phyloP scores from a whole-genome alignment of 2,113 vertebrate species.

The Polypterus bichir region DNA sequence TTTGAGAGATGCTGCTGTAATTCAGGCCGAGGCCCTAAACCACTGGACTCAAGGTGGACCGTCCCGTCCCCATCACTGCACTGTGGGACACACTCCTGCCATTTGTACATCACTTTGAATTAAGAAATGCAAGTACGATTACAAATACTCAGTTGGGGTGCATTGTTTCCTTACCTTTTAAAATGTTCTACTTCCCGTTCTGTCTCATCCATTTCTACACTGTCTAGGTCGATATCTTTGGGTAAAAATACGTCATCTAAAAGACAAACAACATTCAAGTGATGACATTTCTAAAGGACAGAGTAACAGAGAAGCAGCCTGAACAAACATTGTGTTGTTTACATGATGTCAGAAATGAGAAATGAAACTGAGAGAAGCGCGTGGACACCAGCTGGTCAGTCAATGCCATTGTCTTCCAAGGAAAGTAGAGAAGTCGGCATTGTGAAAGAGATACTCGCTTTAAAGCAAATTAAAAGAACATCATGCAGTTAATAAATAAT shows the following conservation, averaged over 20 bases:
- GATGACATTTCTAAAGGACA: no score
- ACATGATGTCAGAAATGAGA: background rate
- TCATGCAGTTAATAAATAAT: no score
- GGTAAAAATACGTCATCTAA: slow-evolving; percentile 95
- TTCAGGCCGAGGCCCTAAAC: no score
- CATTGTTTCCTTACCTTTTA: slow-evolving; percentile 64
- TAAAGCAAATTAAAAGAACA: no score
- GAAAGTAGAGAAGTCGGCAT: background rate
- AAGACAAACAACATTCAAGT: slow-evolving; percentile 13
- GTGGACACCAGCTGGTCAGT: no score
- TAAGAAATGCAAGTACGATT: no score
- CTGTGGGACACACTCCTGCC: no score
- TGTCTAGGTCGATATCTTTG: slow-evolving; percentile 96
- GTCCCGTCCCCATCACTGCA: no score
- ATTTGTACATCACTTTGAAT: no score
- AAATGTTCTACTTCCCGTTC: slow-evolving; percentile 96
- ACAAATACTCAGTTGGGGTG: no score
- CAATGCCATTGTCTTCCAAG: background rate
- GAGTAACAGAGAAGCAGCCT: slow-evolving; percentile 1
- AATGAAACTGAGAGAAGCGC: background rate
- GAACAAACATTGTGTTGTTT: background rate
- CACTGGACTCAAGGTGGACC: no score
- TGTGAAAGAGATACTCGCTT: background rate
- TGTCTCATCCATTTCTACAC: slow-evolving; percentile 92
- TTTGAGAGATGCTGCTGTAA: no score